Conservation (phyloP, 2,113 vertebrate species). For the Clarias batrachus region DNA sequence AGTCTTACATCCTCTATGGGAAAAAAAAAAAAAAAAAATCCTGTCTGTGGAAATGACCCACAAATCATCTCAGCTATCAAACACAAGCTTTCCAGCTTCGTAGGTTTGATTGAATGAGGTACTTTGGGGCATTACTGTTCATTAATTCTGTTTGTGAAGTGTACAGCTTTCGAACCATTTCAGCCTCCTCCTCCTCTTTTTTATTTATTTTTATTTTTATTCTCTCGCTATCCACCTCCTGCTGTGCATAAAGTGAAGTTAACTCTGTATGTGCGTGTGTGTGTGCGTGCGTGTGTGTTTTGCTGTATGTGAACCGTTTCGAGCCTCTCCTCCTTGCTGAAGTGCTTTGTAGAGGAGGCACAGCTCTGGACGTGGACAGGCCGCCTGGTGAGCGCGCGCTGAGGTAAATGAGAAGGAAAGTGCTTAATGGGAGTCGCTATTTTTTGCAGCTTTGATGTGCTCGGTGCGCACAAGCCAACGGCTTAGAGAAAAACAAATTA, state of each 20-base stretch:
- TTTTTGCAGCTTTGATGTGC: slow-evolving; percentile 78
- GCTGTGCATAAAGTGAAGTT: slow-evolving; percentile 5
- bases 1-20: neutral
- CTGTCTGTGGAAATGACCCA: neutral
- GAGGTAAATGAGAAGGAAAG: slow-evolving; percentile 79
- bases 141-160: slow-evolving; percentile 36
- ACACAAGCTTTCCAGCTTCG: neutral
- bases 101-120: slow-evolving; percentile 20
- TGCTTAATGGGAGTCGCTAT: slow-evolving; percentile 79
- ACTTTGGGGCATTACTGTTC: slow-evolving; percentile 24
- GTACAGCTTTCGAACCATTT: neutral
- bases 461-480: slow-evolving; percentile 75
- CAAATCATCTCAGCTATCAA: slow-evolving; percentile 1
- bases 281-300: slow-evolving; percentile 22
- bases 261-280: neutral
- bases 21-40: neutral
- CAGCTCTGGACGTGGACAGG: slow-evolving; percentile 64
- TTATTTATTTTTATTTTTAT: neutral
- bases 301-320: slow-evolving; percentile 10
- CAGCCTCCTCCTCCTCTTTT: neutral
- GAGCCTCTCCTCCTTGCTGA: slow-evolving; percentile 59
- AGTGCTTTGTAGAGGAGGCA: slow-evolving; percentile 53
- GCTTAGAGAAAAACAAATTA: slow-evolving; percentile 82
- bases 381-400: slow-evolving; percentile 65
- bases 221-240: neutral